Percentiles rank a stretch among this genome's conserved stretches.
These are phyloP conservation scores for Peromyscus leucopus DNA, from an alignment of 2,113 vertebrate genomes.

Conservation along the genomic window DNA sequence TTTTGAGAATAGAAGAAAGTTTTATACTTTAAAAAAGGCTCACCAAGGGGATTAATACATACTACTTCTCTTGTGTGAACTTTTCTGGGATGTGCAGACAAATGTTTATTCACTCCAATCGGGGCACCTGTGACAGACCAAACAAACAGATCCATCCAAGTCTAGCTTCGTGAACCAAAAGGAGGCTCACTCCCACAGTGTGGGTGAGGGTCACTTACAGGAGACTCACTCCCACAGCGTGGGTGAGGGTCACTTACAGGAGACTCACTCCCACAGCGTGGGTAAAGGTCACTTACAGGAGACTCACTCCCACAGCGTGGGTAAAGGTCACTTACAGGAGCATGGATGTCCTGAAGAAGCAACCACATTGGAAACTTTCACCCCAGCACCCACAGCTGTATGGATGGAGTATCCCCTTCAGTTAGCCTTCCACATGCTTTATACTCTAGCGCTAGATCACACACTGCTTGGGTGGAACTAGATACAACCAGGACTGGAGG, in stretches of 20 bases:
- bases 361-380: no score
- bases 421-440: neutral
- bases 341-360: neutral
- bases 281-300: neutral
- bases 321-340: neutral
- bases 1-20: neutral
- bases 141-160: neutral
- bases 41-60: neutral
- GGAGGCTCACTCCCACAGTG: neutral
- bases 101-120: neutral
- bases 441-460: neutral
- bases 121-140: neutral
- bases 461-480: neutral
- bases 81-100: neutral
- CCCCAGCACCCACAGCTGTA: neutral
- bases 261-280: neutral
- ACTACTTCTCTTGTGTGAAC: neutral
- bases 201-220: neutral
- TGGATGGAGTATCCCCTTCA: neutral
- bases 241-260: neutral
- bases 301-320: neutral
- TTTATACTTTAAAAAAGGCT: neutral
- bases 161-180: neutral
- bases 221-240: neutral
- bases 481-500: neutral